These are phyloP conservation scores for Allygus modestus DNA, from an alignment of 2,888 invertebrate species.

Conservation along the genomic window DNA sequence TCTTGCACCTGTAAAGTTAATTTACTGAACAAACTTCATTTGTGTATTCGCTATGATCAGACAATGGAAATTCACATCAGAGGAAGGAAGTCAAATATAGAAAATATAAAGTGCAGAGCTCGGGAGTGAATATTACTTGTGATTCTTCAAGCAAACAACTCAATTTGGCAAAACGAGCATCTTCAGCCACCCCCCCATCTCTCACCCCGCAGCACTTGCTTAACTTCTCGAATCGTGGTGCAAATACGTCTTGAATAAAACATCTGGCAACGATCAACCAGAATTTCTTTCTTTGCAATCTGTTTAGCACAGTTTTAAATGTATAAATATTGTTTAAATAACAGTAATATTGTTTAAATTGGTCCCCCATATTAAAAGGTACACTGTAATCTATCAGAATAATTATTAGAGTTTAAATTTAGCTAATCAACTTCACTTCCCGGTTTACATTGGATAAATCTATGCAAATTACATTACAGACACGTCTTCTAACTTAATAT, in stretches of 20 bases:
- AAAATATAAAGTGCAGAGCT: not conserved
- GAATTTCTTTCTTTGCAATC: not conserved
- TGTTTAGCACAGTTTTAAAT: not conserved
- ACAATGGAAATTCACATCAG: not conserved
- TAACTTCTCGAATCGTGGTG: not conserved
- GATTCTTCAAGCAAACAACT: not conserved
- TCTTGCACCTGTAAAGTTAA: too few species aligned
- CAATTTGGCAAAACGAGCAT: conserved; percentile 4
- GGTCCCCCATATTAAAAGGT: too few species aligned
- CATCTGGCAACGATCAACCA: not conserved
- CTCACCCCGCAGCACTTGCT: not conserved
- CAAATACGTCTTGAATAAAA: not conserved
- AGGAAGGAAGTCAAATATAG: not conserved
- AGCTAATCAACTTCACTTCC: too few species aligned
- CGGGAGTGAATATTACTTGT: not conserved
- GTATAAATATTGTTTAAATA: not conserved
- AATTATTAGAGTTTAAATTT: too few species aligned
- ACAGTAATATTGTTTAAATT: too few species aligned
- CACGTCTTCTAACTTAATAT: too few species aligned
- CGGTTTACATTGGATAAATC: too few species aligned
- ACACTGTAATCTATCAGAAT: too few species aligned
- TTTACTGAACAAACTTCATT: too few species aligned
- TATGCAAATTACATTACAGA: too few species aligned
- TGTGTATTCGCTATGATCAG: too few species aligned
- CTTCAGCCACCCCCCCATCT: not conserved